Conservation (phyloP, 37 sponge, comb jelly and placozoan genomes). For the Diacarnus erythraeanus region DNA sequence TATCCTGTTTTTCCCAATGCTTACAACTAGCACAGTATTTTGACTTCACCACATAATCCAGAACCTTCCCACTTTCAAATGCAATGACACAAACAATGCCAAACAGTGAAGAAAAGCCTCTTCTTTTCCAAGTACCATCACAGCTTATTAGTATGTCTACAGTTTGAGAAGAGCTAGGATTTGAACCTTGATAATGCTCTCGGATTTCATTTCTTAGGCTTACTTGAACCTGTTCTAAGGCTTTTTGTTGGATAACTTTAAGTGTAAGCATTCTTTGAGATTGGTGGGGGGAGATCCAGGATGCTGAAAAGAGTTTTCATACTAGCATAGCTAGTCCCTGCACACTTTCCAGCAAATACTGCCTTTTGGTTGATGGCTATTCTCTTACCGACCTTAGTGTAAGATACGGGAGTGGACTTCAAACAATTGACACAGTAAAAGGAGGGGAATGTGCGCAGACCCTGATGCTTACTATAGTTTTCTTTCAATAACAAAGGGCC, state of each 20-base stretch:
- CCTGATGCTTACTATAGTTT: background rate
- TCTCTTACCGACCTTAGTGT: background rate
- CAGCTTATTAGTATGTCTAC: slow-evolving; percentile 7
- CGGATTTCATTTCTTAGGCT: background rate
- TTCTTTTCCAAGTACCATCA: slow-evolving; percentile 15
- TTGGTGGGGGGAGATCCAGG: background rate
- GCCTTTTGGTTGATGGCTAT: background rate
- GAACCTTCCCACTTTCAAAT: slow-evolving; percentile 13
- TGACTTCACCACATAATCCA: slow-evolving; percentile 25
- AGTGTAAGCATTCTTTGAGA: background rate
- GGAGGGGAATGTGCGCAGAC: background rate
- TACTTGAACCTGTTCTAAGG: background rate
- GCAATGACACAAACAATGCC: slow-evolving; percentile 10
- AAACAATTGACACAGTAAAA: background rate
- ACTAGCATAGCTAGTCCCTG: background rate
- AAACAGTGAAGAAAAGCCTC: slow-evolving; percentile 31
- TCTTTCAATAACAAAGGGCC: background rate
- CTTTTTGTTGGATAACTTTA: background rate
- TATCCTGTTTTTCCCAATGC: background rate
- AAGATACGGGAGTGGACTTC: background rate
- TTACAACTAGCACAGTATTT: slow-evolving; percentile 25
- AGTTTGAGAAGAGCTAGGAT: background rate
- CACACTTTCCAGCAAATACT: background rate
- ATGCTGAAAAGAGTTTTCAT: background rate
- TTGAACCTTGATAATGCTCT: background rate